A percentile compares a stretch with the other conserved stretches of the same genome.
Conservation (phyloP, 1,140 invertebrate genomes). For the Drosophila bipectinata region DNA sequence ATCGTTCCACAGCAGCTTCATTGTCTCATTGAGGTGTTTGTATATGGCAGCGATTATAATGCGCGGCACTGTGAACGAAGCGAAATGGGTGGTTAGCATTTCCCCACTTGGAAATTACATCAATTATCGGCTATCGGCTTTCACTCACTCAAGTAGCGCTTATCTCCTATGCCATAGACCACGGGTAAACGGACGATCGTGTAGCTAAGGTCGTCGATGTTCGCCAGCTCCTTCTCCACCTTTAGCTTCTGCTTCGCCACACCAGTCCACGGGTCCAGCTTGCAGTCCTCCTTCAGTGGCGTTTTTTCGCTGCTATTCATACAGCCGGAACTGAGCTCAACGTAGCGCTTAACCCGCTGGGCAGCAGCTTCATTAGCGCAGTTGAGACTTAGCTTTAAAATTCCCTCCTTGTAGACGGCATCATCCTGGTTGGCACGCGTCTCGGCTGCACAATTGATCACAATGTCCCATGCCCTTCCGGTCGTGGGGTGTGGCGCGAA, state of each 20-base stretch:
- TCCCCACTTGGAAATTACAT: constrained; percentile 36
- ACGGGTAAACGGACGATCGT: constrained; percentile 93
- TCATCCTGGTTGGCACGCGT: constrained; percentile 94
- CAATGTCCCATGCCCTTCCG: constrained; percentile 88
- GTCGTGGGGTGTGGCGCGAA: constrained; percentile 86
- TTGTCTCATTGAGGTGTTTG: constrained; percentile 93
- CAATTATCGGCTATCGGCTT: constrained; percentile 28
- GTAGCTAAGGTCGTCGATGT: constrained; percentile 88
- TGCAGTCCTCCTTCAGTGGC: constrained; percentile 90
- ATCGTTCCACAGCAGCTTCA: constrained; percentile 95
- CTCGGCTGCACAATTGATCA: constrained; percentile 95
- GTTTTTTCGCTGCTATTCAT: constrained; percentile 91
- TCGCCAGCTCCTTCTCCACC: constrained; percentile 91
- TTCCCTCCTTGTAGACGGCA: constrained; percentile 95
- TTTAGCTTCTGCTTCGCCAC: constrained; percentile 92
- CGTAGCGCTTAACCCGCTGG: constrained; percentile 88
- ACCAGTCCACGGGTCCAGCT: constrained; percentile 92
- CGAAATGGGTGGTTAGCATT: constrained; percentile 23
- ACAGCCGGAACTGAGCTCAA: constrained; percentile 94
- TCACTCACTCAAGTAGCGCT: constrained; percentile 90
- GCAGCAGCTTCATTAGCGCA: constrained; percentile 91
- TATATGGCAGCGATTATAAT: constrained; percentile 94
- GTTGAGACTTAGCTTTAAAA: constrained; percentile 92
- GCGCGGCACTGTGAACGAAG: constrained; percentile 88
- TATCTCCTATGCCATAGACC: constrained; percentile 94